A percentile compares a stretch with the other conserved stretches of the same genome.
These are phyloP conservation scores for Tragulus kanchil DNA, from an alignment of 2,113 vertebrate genomes.

Conservation along the genomic window DNA sequence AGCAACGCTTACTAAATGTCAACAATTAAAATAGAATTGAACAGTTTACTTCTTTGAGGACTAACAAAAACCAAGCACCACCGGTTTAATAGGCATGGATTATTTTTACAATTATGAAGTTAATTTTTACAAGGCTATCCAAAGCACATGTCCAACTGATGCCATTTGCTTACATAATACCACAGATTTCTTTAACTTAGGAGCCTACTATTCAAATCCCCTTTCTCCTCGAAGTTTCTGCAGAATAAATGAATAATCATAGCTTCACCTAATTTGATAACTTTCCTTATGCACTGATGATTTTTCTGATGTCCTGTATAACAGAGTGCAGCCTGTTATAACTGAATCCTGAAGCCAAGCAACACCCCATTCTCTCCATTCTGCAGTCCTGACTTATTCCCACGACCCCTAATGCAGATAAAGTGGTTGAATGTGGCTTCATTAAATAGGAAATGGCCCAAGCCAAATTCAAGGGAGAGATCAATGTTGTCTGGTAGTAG, in stretches of 20 bases:
- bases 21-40: not conserved
- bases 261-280: slow-evolving; percentile 6
- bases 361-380: not conserved
- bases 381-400: not conserved
- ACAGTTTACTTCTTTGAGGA: not conserved
- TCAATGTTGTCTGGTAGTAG: not conserved
- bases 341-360: not conserved
- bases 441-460: slow-evolving; percentile 1
- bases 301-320: not conserved
- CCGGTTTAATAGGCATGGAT: not conserved
- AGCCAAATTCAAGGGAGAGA: not conserved
- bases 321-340: not conserved
- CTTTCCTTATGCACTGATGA: not conserved
- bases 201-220: not conserved
- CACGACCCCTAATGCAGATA: not conserved
- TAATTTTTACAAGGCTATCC: not conserved
- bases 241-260: slow-evolving; percentile 17
- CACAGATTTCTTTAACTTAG: slow-evolving; percentile 23
- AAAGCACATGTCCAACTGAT: not conserved
- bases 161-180: not conserved
- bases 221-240: slow-evolving; percentile 8
- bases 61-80: not conserved
- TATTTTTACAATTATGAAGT: not conserved
- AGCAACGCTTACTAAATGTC: not conserved
- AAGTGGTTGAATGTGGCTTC: not conserved